phyloP scores from a whole-genome alignment of 2,888 invertebrate genomes.

The Smittia aterrima region DNA sequence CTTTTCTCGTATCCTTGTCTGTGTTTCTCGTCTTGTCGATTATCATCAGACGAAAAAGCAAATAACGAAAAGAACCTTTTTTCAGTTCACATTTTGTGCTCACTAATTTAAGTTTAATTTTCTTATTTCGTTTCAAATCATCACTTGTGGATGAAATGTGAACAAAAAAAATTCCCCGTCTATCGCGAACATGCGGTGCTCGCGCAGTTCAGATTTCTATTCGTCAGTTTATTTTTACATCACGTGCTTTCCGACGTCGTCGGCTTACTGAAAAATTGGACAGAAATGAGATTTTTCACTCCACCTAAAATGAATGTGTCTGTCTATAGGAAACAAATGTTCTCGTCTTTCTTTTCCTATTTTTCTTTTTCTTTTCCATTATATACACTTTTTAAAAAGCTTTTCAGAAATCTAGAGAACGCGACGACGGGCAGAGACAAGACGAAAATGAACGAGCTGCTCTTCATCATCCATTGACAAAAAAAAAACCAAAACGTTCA shows the following conservation, averaged over 20 bases:
- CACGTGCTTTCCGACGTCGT: neutral
- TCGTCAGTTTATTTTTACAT: constrained; percentile 9
- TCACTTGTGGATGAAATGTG: constrained; percentile 13
- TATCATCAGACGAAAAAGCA: too few relatives aligned
- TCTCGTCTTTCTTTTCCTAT: neutral
- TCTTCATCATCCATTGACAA: constrained; percentile 17
- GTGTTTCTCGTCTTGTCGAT: too few relatives aligned
- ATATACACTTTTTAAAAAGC: neutral
- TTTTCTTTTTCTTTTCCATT: neutral
- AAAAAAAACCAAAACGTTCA: neutral
- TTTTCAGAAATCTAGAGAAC: neutral
- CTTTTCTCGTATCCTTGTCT: neutral
- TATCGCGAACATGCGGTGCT: neutral
- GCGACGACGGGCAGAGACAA: neutral
- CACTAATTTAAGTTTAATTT: too few relatives aligned
- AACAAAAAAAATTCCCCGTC: neutral
- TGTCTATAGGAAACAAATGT: constrained; percentile 15
- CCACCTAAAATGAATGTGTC: neutral
- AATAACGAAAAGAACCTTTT: too few relatives aligned
- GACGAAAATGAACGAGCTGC: neutral
- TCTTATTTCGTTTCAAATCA: neutral
- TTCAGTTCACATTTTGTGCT: too few relatives aligned
- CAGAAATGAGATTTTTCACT: constrained; percentile 10
- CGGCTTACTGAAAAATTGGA: constrained; percentile 11
- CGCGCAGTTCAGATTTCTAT: neutral